phyloP scores from a whole-genome alignment of 2,888 invertebrate genomes.

The Conistra vaccinii region DNA sequence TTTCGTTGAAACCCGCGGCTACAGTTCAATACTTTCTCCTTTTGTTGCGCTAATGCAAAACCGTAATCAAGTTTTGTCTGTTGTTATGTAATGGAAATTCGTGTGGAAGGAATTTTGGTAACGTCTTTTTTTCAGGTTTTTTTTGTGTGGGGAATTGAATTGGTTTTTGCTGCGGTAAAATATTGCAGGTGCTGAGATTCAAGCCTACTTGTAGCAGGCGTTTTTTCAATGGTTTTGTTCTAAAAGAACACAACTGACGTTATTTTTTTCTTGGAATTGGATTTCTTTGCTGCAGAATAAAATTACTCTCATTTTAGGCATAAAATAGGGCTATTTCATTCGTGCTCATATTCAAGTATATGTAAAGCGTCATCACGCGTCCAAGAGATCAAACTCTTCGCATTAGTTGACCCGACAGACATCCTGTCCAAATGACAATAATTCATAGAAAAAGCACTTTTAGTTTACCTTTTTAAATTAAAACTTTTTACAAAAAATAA shows the following conservation, averaged over 20 bases:
- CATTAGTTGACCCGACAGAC: not conserved
- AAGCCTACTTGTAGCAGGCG: not conserved
- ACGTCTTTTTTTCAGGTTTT: not conserved
- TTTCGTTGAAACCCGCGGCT: conserved; percentile 53
- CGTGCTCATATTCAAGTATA: too few relatives aligned
- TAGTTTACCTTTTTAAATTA: too few relatives aligned
- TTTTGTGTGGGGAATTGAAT: conserved; percentile 10
- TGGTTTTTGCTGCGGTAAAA: conserved; percentile 16
- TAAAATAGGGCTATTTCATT: not conserved
- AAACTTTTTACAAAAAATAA: too few relatives aligned
- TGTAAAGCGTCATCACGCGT: too few relatives aligned
- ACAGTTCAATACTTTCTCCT: conserved; percentile 43
- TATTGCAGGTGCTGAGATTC: not conserved
- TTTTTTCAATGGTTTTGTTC: not conserved
- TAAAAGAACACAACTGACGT: not conserved
- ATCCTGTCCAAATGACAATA: not conserved
- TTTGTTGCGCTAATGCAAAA: conserved; percentile 49
- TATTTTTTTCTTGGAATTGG: not conserved
- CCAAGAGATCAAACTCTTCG: not conserved
- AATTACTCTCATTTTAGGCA: not conserved
- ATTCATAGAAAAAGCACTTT: too few relatives aligned
- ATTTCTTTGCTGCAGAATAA: conserved; percentile 10
- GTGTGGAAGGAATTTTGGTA: conserved; percentile 14
- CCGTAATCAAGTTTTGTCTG: conserved; percentile 51
- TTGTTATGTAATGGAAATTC: conserved; percentile 33